Conservation (phyloP, 1,140 invertebrate genomes). For the Pogonomyrmex californicus region DNA sequence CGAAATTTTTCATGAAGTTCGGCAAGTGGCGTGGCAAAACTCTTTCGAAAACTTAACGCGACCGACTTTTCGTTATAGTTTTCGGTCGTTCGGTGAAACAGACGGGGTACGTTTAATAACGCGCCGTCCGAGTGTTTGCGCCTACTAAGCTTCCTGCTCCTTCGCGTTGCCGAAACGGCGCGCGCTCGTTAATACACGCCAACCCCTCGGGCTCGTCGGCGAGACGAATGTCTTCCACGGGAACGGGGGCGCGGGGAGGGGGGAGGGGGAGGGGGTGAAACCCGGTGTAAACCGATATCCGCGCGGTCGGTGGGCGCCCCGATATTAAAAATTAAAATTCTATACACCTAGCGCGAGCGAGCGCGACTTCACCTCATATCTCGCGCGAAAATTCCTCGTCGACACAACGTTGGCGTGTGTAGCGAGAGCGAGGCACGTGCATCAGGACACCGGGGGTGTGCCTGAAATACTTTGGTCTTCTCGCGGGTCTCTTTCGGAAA, state of each 20-base stretch:
- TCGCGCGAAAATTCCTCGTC: slow-evolving; percentile 29
- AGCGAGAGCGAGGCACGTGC: slow-evolving; percentile 39
- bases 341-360: slow-evolving; percentile 14
- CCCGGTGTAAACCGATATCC: slow-evolving; percentile 21
- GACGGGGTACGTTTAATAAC: no score
- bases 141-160: no score
- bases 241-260: neutral
- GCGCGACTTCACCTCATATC: slow-evolving; percentile 35
- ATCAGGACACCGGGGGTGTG: neutral
- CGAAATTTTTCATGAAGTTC: no score
- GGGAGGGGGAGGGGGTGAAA: neutral
- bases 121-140: no score
- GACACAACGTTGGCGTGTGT: neutral
- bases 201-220: neutral
- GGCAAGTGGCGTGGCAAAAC: no score
- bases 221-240: neutral
- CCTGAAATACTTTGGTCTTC: neutral
- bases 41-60: no score
- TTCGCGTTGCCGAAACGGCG: neutral
- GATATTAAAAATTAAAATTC: slow-evolving; percentile 64
- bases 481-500: neutral
- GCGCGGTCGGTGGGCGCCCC: neutral
- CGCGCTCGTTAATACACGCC: neutral
- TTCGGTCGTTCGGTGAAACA: no score
- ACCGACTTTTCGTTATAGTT: no score